Evolutionary conservation across 2,113 vertebrate species (phyloP), one percentile per base, ranked within the genome.

Genomic region (Leucoraja erinaceus): DNA sequence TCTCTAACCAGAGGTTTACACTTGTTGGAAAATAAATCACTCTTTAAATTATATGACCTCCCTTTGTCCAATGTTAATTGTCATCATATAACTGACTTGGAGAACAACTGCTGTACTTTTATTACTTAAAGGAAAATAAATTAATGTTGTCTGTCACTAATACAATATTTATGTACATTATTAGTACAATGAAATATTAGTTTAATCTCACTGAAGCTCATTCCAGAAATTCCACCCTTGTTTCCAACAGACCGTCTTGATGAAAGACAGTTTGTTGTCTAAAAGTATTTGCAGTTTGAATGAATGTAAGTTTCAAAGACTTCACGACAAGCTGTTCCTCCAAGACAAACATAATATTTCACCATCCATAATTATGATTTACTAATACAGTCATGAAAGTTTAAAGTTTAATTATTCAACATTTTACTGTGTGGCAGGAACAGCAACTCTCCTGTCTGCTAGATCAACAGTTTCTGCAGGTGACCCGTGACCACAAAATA

Each of bases 361-460:
- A 88, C 28, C 12, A 28, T 88, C n/a, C 59, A 88, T 66, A 66
- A 63, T 63, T 66, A 61, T 63, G 59, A 88, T 88, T 63, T 88
- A 88, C 59, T 88, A 88, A 63, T 63, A 61, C 83, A 88, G 83
- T 63, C 28, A 31, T n/a, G 63, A 88, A 61, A n/a, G 83, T 63
- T 88, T 88, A 88, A 88, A 88, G 83, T 88, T 88, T 88, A 88
- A 88, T 66, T 88, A 66, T 88, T 88, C 59, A 31, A 63, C 83
- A 3, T 88, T 88, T 88, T 88, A 88, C 59, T 31, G 83, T 63
- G 59, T 88, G 83, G 83, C 5, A 7, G 59, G 83, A 88, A 88
- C 83, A 88, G 59, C 83, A 88, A 61, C 83, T 63, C 59, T 63
- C 83, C 59, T 88, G 83, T 88, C 83, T 88, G n/a, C 59, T 88